Percentiles rank a stretch among this genome's conserved stretches.
Conservation (phyloP, 1,140 invertebrate genomes). For the Trigoniulus corallinus region DNA sequence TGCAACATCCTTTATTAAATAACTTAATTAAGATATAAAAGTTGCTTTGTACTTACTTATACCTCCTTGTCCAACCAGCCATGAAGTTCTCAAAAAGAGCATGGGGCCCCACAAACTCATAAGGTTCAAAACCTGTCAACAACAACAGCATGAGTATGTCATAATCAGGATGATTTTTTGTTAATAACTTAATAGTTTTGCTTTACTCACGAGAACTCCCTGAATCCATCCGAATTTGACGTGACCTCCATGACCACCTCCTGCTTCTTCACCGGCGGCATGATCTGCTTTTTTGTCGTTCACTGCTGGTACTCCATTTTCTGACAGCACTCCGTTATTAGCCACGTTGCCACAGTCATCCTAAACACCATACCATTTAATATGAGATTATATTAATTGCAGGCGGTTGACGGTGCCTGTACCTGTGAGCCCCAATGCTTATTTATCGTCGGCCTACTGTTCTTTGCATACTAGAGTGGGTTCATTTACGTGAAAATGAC, state of each 20-base stretch:
- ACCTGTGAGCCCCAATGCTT: too few relatives aligned
- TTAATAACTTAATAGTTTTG: background rate
- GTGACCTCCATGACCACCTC: conserved; percentile 28
- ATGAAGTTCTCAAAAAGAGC: conserved; percentile 66
- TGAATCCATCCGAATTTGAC: conserved; percentile 85
- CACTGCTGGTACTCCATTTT: background rate
- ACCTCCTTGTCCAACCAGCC: conserved; percentile 66
- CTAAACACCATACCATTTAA: background rate
- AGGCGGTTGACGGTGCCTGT: background rate
- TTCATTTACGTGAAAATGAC: too few relatives aligned
- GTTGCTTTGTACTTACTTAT: conserved; percentile 29
- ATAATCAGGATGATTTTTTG: background rate
- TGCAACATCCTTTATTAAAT: background rate
- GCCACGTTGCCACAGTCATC: background rate
- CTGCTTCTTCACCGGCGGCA: conserved; percentile 17
- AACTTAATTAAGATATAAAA: too few relatives aligned
- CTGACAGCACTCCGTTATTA: background rate
- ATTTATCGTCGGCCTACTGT: too few relatives aligned
- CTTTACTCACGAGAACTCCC: conserved; percentile 43
- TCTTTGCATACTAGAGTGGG: too few relatives aligned
- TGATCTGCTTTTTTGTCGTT: background rate
- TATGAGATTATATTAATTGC: background rate
- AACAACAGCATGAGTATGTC: background rate
- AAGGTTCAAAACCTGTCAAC: conserved; percentile 3
- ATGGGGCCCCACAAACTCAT: conserved; percentile 42